phyloP scores from a whole-genome alignment of 1,140 invertebrate genomes.

The Capitella teleta region DNA sequence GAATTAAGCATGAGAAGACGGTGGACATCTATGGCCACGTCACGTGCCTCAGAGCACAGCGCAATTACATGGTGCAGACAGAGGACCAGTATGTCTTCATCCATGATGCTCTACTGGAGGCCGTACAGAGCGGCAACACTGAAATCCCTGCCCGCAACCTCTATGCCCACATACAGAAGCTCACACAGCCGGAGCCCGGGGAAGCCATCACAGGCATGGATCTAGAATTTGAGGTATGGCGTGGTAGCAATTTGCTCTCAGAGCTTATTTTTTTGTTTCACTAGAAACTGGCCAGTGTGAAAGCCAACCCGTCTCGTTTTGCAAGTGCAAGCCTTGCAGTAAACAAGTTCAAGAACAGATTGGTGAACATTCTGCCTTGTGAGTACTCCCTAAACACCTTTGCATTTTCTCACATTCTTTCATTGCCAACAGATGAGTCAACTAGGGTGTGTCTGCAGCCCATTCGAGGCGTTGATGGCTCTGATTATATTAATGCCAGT shows the following conservation, averaged over 20 bases:
- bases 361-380: slow-evolving; percentile 94
- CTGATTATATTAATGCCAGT: slow-evolving; percentile 98
- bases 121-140: slow-evolving; percentile 87
- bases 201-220: slow-evolving; percentile 80
- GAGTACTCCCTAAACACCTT: slow-evolving; percentile 21
- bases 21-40: slow-evolving; percentile 99
- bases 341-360: slow-evolving; percentile 96
- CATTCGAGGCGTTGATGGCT: slow-evolving; percentile 81
- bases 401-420: neutral
- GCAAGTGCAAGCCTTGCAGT: slow-evolving; percentile 88
- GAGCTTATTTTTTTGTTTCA: slow-evolving; percentile 12
- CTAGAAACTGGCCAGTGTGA: slow-evolving; percentile 81
- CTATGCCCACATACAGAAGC: slow-evolving; percentile 84
- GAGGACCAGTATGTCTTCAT: slow-evolving; percentile 99
- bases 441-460: slow-evolving; percentile 87
- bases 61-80: slow-evolving; percentile 65
- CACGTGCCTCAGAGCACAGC: slow-evolving; percentile 88
- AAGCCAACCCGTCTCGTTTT: slow-evolving; percentile 85
- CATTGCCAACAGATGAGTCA: slow-evolving; percentile 53
- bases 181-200: slow-evolving; percentile 44
- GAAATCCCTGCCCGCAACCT: slow-evolving; percentile 86
- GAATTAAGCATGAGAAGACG: slow-evolving; percentile 62
- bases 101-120: slow-evolving; percentile 82
- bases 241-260: neutral
- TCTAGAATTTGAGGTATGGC: slow-evolving; percentile 79